Evolutionary conservation across 2,113 vertebrate genomes (phyloP).

Genomic region (Proteles cristata): DNA sequence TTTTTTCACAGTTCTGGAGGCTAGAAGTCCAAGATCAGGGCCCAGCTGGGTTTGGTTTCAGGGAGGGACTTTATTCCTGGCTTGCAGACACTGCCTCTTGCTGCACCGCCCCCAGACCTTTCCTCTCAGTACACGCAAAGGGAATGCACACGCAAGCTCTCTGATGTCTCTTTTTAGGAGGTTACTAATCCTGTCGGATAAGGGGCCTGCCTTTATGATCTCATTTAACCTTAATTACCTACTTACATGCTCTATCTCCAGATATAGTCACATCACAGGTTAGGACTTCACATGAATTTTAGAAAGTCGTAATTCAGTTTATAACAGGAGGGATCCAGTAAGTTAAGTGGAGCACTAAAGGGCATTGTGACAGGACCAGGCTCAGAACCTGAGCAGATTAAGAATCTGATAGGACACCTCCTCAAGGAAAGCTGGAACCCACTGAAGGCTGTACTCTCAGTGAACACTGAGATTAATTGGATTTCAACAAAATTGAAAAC

Average conservation of each 20-base stretch:
- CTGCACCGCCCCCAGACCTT: not conserved
- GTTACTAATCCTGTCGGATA: not conserved
- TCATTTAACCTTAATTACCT: not conserved
- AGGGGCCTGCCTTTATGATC: not conserved
- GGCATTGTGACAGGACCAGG: not conserved
- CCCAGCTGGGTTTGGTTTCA: not conserved
- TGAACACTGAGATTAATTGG: not conserved
- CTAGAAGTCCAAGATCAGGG: not conserved
- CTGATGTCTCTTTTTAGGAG: not conserved
- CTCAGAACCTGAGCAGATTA: not conserved
- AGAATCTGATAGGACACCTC: not conserved
- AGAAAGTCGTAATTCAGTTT: not conserved
- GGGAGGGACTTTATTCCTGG: not conserved
- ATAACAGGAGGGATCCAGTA: not conserved
- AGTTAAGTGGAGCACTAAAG: not conserved
- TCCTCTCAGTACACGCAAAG: not conserved
- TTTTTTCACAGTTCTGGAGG: not conserved
- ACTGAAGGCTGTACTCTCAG: not conserved
- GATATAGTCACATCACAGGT: not conserved
- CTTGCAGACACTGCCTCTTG: not conserved
- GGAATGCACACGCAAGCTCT: not conserved
- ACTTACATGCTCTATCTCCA: not conserved
- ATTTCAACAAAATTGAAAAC: not conserved
- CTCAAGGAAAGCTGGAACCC: not conserved
- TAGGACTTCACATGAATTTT: not conserved